Conservation (phyloP, 2,113 vertebrate genomes). For the Channa argus region DNA sequence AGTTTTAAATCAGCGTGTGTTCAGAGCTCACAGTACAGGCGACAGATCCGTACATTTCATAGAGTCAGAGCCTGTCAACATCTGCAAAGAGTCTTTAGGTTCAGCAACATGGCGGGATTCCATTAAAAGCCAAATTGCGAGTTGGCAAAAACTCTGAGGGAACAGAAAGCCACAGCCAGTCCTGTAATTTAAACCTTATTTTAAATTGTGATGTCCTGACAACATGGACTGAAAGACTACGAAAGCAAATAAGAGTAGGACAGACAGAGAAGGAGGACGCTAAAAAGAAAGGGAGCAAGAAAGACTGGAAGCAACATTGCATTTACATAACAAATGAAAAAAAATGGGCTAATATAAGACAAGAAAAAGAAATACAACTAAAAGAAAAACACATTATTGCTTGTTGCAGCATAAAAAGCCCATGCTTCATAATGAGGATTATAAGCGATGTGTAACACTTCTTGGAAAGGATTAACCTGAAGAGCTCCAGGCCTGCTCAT, state of each 20-base stretch:
- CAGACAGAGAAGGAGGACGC: constrained; percentile 27
- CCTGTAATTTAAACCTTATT: constrained; percentile 99
- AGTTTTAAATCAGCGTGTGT: constrained; percentile 36
- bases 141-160: constrained; percentile 97
- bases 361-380: constrained; percentile 1
- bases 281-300: constrained; percentile 15
- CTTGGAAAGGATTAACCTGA: constrained; percentile 30
- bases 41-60: constrained; percentile 87
- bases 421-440: not conserved
- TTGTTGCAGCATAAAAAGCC: constrained; percentile 51
- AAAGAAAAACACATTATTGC: not conserved
- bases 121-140: constrained; percentile 98
- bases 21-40: constrained; percentile 47
- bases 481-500: not conserved
- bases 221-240: constrained; percentile 71
- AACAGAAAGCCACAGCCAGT: constrained; percentile 95
- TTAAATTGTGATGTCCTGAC: constrained; percentile 87
- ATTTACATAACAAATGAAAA: constrained; percentile 20
- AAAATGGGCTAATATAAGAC: constrained; percentile 30
- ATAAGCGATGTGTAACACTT: constrained; percentile 36
- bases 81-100: constrained; percentile 98
- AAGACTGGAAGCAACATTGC: constrained; percentile 27
- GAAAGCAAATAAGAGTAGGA: constrained; percentile 40
- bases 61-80: constrained; percentile 92
- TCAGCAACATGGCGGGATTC: constrained; percentile 97